phyloP scores from a whole-genome alignment of 2,888 invertebrate species.

The Eupithecia vulgata region DNA sequence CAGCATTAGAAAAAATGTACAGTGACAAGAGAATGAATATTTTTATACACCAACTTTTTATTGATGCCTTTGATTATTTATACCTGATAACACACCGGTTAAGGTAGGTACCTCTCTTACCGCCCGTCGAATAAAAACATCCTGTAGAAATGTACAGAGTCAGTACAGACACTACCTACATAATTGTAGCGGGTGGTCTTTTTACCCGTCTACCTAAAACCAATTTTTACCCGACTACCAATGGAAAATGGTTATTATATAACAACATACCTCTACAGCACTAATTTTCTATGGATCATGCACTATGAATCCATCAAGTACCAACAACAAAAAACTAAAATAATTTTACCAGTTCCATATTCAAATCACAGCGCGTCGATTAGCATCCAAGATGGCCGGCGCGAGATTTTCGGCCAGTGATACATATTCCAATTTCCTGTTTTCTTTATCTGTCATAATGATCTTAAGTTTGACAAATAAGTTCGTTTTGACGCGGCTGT shows the following conservation, averaged over 20 bases:
- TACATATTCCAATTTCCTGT: slow-evolving; percentile 84
- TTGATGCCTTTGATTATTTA: too few relatives aligned
- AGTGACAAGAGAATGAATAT: too few relatives aligned
- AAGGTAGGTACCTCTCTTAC: too few relatives aligned
- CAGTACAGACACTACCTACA: too few relatives aligned
- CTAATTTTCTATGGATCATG: neutral
- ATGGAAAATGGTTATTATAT: neutral
- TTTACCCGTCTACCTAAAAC: neutral
- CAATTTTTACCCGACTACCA: neutral
- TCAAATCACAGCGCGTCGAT: slow-evolving; percentile 75
- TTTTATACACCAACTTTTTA: too few relatives aligned
- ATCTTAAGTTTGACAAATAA: slow-evolving; percentile 82
- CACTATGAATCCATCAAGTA: slow-evolving; percentile 59
- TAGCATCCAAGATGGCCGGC: slow-evolving; percentile 76
- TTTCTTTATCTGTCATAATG: slow-evolving; percentile 71
- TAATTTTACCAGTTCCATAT: slow-evolving; percentile 75
- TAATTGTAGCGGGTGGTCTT: too few relatives aligned
- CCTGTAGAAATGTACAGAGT: too few relatives aligned
- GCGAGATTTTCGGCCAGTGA: slow-evolving; percentile 77
- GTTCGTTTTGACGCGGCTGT: slow-evolving; percentile 80
- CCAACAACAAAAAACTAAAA: slow-evolving; percentile 51
- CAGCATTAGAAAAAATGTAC: too few relatives aligned
- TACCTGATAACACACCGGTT: too few relatives aligned
- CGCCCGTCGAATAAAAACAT: too few relatives aligned
- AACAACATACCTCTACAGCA: too few relatives aligned